phyloP scores from a whole-genome alignment of 1,140 invertebrate species.

The Listronotus bonariensis region DNA sequence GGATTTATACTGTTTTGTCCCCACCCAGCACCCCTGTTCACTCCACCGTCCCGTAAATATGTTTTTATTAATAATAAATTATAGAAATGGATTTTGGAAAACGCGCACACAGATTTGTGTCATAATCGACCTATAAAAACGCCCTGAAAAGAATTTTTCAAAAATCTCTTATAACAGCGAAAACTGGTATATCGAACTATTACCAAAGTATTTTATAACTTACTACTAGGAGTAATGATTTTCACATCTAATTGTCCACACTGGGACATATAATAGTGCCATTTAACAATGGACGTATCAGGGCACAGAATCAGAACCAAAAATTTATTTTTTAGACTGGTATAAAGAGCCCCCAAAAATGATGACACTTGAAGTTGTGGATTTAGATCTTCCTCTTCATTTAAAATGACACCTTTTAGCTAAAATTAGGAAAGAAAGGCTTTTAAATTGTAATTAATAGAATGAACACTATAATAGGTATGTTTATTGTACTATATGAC shows the following conservation, averaged over 20 bases:
- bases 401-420: constrained; percentile 48
- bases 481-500: too few relatives aligned
- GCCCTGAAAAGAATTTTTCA: too few relatives aligned
- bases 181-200: too few relatives aligned
- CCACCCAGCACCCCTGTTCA: too few relatives aligned
- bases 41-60: too few relatives aligned
- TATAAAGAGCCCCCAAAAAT: constrained; percentile 41
- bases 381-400: constrained; percentile 46
- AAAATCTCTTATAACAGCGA: too few relatives aligned
- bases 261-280: constrained; percentile 43
- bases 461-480: not conserved
- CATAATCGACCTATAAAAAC: too few relatives aligned
- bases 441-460: constrained; percentile 1
- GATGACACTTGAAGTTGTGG: constrained; percentile 41
- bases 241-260: constrained; percentile 38
- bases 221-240: constrained; percentile 32
- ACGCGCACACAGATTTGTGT: too few relatives aligned
- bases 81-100: too few relatives aligned
- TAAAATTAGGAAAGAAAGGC: constrained; percentile 30
- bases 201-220: too few relatives aligned
- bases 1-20: too few relatives aligned
- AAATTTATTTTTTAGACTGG: constrained; percentile 12
- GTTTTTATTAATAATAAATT: too few relatives aligned
- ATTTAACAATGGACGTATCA: constrained; percentile 35
- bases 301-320: constrained; percentile 41